Percentiles rank a stretch among this genome's conserved stretches.
Evolutionary conservation across 2,113 vertebrate genomes (phyloP).

Genomic region (Oryzias woworae): DNA sequence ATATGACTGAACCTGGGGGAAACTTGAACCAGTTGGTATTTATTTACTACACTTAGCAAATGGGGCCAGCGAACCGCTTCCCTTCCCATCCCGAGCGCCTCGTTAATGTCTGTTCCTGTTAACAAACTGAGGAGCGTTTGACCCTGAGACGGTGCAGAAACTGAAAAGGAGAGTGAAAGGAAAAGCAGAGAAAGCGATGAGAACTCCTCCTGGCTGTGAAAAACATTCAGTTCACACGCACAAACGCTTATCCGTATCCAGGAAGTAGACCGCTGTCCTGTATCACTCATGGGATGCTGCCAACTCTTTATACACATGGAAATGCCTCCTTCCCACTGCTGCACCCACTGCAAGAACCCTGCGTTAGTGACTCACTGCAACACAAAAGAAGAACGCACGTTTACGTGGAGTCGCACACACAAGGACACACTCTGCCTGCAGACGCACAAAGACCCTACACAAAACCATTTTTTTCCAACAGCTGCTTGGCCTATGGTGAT

Average conservation of each 20-base stretch:
- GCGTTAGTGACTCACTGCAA: constrained; percentile 19
- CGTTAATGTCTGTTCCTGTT: constrained; percentile 56
- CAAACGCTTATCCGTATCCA: constrained; percentile 41
- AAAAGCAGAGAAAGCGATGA: constrained; percentile 1
- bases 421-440: constrained; percentile 24
- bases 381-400: constrained; percentile 18
- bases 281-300: constrained; percentile 28
- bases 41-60: constrained; percentile 34
- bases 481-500: constrained; percentile 58
- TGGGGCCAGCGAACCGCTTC: constrained; percentile 11
- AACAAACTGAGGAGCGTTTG: constrained; percentile 43
- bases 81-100: constrained; percentile 45
- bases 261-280: constrained; percentile 45
- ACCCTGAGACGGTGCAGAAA: constrained; percentile 19
- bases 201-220: constrained; percentile 35
- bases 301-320: constrained; percentile 46
- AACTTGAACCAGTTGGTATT: constrained; percentile 8
- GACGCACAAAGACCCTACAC: constrained; percentile 52
- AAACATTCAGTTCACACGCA: constrained; percentile 51
- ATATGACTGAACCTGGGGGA: not conserved
- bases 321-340: constrained; percentile 41
- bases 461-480: constrained; percentile 61
- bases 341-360: constrained; percentile 32
- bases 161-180: constrained; percentile 3
- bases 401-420: not conserved